Base-by-base conservation (phyloP, 2,113 vertebrate genomes). In the Lophochroa leadbeateri region DNA sequence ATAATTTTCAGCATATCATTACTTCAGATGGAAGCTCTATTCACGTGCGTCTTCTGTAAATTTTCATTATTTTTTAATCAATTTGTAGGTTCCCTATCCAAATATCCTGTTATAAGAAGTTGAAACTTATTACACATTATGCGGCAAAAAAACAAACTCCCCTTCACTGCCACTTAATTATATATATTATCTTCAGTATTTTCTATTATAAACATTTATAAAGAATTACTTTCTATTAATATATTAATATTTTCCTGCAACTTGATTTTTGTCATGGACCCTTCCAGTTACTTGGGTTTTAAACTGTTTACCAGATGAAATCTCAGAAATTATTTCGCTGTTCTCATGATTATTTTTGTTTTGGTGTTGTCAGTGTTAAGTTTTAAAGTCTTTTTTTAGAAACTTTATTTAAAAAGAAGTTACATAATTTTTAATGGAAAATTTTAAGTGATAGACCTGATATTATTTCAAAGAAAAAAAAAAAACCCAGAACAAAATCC, bases 261-360 rank as follows among this genome's bases (percentile, higher is more conserved):
- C 14, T 72, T 29, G 44, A 12, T 35, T 23, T 53, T 10, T 78
- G 10, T 50, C 39, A 78, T 2, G 0, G 17, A 85, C 5, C 2
- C 6, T 19, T n/a, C 6, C 0, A 3, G 2, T 70, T 67, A 52
- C 5, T 7, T n/a, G 35, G 8, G 4, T 28, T 87, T 69, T n/a
- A 69, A 84, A 65, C 17, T 47, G 21, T 55, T 92, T 89, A 70
- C 41, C 41, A 86, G 53, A 75, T 35, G 49, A 86, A 55, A 68
- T 69, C 31, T 88, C 88, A 91, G 78, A 44, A 88, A 78, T 82
- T 82, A 69, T 95, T 95, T 94, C 43, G 3, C 31, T 74, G 35
- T 47, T 68, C 6, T 43, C n/a, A 68, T 8, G 46, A 82, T 52
- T 72, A 68, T 64, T 85, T 72, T 77, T 88, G 43, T 19, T 69